These are phyloP conservation scores for Thunnus thynnus DNA, from an alignment of 2,113 vertebrate genomes.

Conservation along the genomic window DNA sequence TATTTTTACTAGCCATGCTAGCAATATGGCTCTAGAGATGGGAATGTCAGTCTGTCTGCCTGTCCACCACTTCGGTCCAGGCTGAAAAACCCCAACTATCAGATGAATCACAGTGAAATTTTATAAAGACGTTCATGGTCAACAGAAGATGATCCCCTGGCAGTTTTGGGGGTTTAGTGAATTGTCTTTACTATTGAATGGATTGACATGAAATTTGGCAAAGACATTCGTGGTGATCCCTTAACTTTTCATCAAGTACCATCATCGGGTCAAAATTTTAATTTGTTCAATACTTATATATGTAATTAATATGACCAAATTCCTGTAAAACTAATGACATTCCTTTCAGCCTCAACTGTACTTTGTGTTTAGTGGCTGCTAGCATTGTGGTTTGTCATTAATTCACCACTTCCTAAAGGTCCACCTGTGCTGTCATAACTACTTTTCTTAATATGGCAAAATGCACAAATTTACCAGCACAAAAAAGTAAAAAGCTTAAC, in stretches of 20 bases:
- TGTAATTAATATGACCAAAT: no score
- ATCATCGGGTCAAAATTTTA: no score
- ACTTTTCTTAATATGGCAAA: constrained; percentile 1
- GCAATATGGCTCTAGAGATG: background rate
- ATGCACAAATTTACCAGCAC: background rate
- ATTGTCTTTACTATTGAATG: no score
- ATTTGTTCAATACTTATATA: no score
- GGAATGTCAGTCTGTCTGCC: background rate
- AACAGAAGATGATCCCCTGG: background rate
- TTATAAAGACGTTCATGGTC: background rate
- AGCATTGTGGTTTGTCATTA: no score
- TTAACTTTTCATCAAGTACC: background rate
- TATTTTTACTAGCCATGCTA: background rate
- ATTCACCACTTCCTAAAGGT: background rate
- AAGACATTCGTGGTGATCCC: no score
- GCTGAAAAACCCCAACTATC: background rate
- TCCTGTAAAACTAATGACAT: no score
- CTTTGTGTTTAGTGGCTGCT: no score
- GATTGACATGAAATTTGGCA: no score
- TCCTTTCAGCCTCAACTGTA: background rate
- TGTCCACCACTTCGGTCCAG: background rate
- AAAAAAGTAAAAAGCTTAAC: constrained; percentile 11
- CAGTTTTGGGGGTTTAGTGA: no score
- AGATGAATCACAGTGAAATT: background rate
- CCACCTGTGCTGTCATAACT: constrained; percentile 2